Percentiles rank a stretch among this genome's conserved stretches.
phyloP scores from a whole-genome alignment of 2,888 invertebrate species.

The Nomada lathburiana region DNA sequence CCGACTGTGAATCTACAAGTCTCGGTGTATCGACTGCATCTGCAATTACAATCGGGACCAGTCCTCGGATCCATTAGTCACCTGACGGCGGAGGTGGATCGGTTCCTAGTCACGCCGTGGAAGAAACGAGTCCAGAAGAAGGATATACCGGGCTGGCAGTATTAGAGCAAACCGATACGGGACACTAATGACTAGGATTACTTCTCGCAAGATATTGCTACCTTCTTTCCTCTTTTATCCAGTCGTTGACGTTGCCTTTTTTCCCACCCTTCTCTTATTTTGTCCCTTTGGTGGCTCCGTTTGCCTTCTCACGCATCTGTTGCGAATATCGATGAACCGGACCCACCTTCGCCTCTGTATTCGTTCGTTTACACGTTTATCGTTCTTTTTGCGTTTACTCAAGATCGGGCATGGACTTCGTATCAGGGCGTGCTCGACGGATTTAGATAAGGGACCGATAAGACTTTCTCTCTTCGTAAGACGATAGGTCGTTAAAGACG shows the following conservation, averaged over 20 bases:
- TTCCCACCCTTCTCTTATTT: not conserved
- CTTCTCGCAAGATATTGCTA: constrained; percentile 67
- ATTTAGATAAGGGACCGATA: constrained; percentile 48
- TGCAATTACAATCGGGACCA: constrained; percentile 71
- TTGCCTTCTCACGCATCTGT: constrained; percentile 45
- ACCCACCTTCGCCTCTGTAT: constrained; percentile 5
- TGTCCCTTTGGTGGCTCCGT: constrained; percentile 15
- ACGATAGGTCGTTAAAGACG: not conserved
- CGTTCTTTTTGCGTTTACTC: constrained; percentile 40
- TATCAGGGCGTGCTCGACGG: constrained; percentile 38
- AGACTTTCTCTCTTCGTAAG: not conserved
- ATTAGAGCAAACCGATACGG: constrained; percentile 69
- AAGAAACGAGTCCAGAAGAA: constrained; percentile 46
- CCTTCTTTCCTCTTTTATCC: constrained; percentile 36
- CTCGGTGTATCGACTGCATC: constrained; percentile 64
- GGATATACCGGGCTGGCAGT: constrained; percentile 55
- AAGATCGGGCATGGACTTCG: constrained; percentile 40
- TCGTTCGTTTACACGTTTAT: constrained; percentile 51
- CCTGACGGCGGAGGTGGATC: constrained; percentile 57
- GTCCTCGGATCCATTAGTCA: constrained; percentile 72
- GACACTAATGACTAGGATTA: constrained; percentile 71
- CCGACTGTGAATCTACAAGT: not conserved
- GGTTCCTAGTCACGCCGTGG: constrained; percentile 55
- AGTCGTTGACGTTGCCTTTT: not conserved
- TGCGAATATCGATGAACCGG: constrained; percentile 68